Evolutionary conservation across 2,797 vertebrate species (phyloP).

Genomic region (Sebastes hubbsi): DNA sequence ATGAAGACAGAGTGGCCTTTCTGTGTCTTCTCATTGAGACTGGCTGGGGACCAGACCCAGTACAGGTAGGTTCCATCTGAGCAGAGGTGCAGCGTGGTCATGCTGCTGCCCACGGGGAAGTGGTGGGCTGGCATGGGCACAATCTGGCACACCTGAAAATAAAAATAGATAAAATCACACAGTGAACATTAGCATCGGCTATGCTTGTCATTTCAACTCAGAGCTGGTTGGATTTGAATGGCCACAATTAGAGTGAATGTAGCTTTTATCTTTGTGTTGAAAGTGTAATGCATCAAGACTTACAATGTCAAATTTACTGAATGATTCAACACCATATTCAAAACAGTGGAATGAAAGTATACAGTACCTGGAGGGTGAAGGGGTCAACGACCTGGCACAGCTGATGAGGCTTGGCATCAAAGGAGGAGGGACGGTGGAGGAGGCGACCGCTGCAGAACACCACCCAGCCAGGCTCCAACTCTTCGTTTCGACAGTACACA

Average conservation of each 20-base stretch:
- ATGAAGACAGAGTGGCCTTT: conserved; percentile 99
- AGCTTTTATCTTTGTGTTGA: neutral
- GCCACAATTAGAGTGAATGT: neutral
- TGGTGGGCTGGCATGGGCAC: conserved; percentile 95
- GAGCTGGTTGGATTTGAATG: neutral
- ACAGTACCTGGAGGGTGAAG: conserved; percentile 93
- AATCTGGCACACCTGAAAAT: conserved; percentile 90
- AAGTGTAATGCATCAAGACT: neutral
- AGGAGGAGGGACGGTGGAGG: conserved; percentile 94
- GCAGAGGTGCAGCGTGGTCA: conserved; percentile 97
- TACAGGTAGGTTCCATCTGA: conserved; percentile 98
- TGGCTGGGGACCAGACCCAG: conserved; percentile 98
- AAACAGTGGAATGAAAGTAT: conserved; percentile 1
- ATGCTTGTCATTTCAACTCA: neutral
- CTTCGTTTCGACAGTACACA: conserved; percentile 98
- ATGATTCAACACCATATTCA: neutral
- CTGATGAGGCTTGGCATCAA: conserved; percentile 97
- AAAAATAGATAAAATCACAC: neutral
- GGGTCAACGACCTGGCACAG: conserved; percentile 97
- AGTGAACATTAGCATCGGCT: neutral
- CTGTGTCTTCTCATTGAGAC: conserved; percentile 97
- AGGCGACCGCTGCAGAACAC: conserved; percentile 89
- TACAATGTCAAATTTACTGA: neutral
- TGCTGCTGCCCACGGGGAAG: conserved; percentile 94
- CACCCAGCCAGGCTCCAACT: conserved; percentile 95